Evolutionary conservation across 2,888 invertebrate species (phyloP).

Genomic region (Tenthredo scrophulariae): DNA sequence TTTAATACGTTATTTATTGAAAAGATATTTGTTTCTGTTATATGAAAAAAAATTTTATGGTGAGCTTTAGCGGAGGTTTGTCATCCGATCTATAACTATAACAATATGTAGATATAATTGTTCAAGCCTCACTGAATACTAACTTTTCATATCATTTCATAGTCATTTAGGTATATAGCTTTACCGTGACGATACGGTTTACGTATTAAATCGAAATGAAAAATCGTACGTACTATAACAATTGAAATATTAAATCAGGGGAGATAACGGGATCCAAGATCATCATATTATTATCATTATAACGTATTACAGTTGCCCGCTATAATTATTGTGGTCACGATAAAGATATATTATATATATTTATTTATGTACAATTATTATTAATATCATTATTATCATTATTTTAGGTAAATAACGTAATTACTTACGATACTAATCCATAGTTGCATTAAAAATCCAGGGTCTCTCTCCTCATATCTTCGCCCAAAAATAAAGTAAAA

Average conservation of each 20-base stretch:
- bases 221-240: not conserved
- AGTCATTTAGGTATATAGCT: not conserved
- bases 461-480: not conserved
- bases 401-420: not conserved
- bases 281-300: not conserved
- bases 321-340: not conserved
- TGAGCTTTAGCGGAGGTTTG: not conserved
- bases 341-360: not conserved
- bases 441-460: slow-evolving; percentile 22
- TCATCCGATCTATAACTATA: not conserved
- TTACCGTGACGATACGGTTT: not conserved
- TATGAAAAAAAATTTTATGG: not conserved
- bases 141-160: not conserved
- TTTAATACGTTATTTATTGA: slow-evolving; percentile 37
- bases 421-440: not conserved
- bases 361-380: slow-evolving; percentile 20
- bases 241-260: not conserved
- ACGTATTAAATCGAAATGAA: not conserved
- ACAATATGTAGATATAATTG: not conserved
- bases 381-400: not conserved
- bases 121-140: not conserved
- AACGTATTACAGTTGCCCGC: not conserved
- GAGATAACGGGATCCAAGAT: slow-evolving; percentile 10
- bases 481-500: not conserved
- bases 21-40: slow-evolving; percentile 30